Evolutionary conservation across 2,888 invertebrate species (phyloP).

Genomic region (Epirrhoe alternata): DNA sequence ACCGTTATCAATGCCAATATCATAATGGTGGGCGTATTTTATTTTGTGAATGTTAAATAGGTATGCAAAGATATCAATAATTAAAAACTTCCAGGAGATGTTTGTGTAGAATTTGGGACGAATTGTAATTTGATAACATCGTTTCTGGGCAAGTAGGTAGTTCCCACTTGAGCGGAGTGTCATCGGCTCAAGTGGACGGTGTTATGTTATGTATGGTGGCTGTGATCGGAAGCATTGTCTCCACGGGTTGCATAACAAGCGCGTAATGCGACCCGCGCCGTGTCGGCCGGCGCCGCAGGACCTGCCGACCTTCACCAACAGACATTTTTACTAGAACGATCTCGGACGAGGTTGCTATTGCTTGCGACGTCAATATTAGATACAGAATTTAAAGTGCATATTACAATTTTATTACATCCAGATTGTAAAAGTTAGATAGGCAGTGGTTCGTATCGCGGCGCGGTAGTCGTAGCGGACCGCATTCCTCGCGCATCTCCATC

Average conservation of each 20-base stretch:
- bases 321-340: conserved; percentile 5
- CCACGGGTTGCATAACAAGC: conserved; percentile 11
- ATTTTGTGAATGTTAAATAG: not conserved
- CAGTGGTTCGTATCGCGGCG: not conserved
- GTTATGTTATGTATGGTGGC: conserved; percentile 10
- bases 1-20: not conserved
- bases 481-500: conserved; percentile 39
- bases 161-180: too few species aligned
- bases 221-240: conserved; percentile 16
- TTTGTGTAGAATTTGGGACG: not conserved
- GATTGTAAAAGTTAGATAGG: conserved; percentile 13
- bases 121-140: not conserved
- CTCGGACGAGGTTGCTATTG: conserved; percentile 20
- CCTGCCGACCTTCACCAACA: not conserved
- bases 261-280: not conserved
- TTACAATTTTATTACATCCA: conserved; percentile 13
- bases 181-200: not conserved
- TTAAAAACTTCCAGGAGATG: not conserved
- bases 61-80: not conserved
- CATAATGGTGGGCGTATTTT: not conserved
- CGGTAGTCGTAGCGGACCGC: conserved; percentile 22
- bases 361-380: conserved; percentile 14
- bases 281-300: conserved; percentile 2
- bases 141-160: not conserved
- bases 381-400: conserved; percentile 20